Percentiles rank a stretch among this genome's conserved stretches.
These are phyloP conservation scores for Theonella swinhoei DNA, from an alignment of 37 sponge, comb jelly and placozoan species.

Conservation along the genomic window DNA sequence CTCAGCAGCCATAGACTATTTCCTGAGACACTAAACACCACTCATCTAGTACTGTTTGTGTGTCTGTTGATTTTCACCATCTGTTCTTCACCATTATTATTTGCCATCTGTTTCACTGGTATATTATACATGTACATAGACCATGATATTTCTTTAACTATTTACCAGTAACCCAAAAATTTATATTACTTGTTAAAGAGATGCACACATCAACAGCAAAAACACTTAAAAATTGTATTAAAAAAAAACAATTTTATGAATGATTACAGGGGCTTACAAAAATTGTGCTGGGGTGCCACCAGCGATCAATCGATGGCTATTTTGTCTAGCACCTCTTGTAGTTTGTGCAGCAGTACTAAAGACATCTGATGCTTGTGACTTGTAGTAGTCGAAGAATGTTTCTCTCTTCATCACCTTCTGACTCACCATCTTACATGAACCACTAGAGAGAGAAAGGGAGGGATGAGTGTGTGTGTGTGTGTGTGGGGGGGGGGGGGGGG, in stretches of 20 bases:
- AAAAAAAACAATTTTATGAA: neutral
- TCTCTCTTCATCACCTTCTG: conserved; percentile 49
- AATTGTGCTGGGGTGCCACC: neutral
- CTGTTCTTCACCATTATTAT: no score
- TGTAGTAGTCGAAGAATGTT: conserved; percentile 28
- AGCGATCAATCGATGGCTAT: neutral
- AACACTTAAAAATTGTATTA: neutral
- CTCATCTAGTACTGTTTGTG: no score
- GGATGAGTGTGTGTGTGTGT: no score
- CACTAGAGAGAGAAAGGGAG: neutral
- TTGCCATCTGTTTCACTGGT: neutral
- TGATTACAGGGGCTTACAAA: neutral
- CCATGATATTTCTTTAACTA: neutral
- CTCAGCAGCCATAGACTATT: conserved; percentile 98
- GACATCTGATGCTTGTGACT: neutral
- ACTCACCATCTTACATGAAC: conserved; percentile 20
- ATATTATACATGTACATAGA: neutral
- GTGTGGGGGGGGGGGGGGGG: no score
- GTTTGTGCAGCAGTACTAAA: neutral
- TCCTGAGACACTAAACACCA: conserved; percentile 42
- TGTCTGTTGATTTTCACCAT: no score
- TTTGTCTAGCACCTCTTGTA: neutral
- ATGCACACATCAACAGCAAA: no score
- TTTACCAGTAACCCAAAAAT: neutral
- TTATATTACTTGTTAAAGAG: no score